Percentiles rank a stretch among this genome's conserved stretches.
phyloP scores from a whole-genome alignment of 2,888 invertebrate genomes.

The Dynastes grantii region DNA sequence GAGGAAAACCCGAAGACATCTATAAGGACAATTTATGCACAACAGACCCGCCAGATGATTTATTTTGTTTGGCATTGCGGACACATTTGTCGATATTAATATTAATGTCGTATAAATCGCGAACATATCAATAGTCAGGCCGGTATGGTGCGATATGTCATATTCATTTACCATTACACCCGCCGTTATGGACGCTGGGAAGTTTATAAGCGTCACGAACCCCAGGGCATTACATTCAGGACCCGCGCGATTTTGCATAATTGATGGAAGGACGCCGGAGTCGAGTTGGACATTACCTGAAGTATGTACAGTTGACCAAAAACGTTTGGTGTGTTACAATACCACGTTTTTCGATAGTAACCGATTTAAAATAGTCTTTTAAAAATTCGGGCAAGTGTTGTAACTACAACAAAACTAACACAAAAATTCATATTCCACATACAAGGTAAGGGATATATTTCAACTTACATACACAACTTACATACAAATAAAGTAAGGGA shows the following conservation, averaged over 20 bases:
- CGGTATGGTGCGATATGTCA: slow-evolving; percentile 32
- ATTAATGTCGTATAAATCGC: slow-evolving; percentile 48
- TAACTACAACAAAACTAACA: no score
- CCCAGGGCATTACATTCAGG: slow-evolving; percentile 22
- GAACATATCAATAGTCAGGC: slow-evolving; percentile 34
- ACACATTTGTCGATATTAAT: slow-evolving; percentile 44
- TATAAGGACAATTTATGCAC: slow-evolving; percentile 36
- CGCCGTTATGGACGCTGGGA: slow-evolving; percentile 32
- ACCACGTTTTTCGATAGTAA: no score
- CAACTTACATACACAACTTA: no score
- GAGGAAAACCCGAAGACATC: slow-evolving; percentile 8
- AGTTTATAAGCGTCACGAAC: slow-evolving; percentile 38
- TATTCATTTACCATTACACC: slow-evolving; percentile 29
- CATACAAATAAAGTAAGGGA: no score
- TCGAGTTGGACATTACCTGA: neutral
- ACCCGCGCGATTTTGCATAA: slow-evolving; percentile 45
- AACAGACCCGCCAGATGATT: slow-evolving; percentile 40
- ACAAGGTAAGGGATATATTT: no score
- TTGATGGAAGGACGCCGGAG: slow-evolving; percentile 32
- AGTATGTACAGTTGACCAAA: no score
- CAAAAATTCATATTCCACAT: no score
- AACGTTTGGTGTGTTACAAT: no score
- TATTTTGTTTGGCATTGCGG: slow-evolving; percentile 43
- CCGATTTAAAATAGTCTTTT: no score
- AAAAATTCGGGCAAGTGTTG: no score